Evolutionary conservation across 2,888 invertebrate species (phyloP).

Genomic region (Coronaproctus castanopsis): DNA sequence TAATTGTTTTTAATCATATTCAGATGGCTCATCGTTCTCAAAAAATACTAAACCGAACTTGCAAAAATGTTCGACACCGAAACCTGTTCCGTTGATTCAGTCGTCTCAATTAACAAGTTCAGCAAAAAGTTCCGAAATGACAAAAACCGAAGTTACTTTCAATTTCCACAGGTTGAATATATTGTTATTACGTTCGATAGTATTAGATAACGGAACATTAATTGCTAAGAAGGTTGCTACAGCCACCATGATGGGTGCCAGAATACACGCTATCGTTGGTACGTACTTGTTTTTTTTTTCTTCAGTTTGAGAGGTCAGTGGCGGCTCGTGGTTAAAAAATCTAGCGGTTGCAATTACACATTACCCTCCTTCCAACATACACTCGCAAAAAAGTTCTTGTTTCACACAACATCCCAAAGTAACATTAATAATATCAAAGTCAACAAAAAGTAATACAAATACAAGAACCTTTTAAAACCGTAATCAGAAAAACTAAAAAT

Average conservation of each 20-base stretch:
- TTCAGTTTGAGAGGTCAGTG: too few species aligned
- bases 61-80: not conserved
- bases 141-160: slow-evolving; percentile 60
- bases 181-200: slow-evolving; percentile 56
- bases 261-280: slow-evolving; percentile 65
- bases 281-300: slow-evolving; percentile 21
- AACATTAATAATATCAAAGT: too few species aligned
- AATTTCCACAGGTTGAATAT: slow-evolving; percentile 85
- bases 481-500: too few species aligned
- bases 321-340: too few species aligned
- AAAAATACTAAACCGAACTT: not conserved
- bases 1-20: too few species aligned
- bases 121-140: not conserved
- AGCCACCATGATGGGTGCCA: slow-evolving; percentile 75
- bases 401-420: too few species aligned
- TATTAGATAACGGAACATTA: slow-evolving; percentile 43
- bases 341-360: too few species aligned
- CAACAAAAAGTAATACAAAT: too few species aligned
- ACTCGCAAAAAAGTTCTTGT: too few species aligned
- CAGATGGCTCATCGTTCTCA: too few species aligned
- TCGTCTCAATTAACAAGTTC: not conserved
- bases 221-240: slow-evolving; percentile 79
- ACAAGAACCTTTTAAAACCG: too few species aligned
- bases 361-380: too few species aligned
- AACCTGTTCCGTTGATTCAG: not conserved